These are phyloP conservation scores for Sander lucioperca DNA, from an alignment of 2,113 vertebrate genomes.

Conservation along the genomic window DNA sequence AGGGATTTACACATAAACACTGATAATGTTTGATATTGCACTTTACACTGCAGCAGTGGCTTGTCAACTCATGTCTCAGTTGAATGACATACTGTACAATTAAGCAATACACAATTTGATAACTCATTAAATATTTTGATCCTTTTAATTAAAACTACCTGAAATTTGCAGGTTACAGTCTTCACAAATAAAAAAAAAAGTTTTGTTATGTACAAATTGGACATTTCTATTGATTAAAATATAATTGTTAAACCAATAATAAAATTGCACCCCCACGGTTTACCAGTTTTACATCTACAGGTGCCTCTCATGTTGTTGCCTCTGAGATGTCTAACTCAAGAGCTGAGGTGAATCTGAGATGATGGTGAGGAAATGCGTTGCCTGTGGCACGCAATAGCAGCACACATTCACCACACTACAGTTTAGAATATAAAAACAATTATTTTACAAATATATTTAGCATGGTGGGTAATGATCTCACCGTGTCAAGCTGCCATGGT, in stretches of 20 bases:
- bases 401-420: slow-evolving; percentile 12
- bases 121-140: neutral
- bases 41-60: neutral
- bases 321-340: slow-evolving; percentile 27
- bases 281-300: neutral
- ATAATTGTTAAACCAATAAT: neutral
- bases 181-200: neutral
- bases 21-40: neutral
- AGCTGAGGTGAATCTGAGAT: slow-evolving; percentile 38
- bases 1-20: neutral
- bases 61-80: no score
- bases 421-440: slow-evolving; percentile 17
- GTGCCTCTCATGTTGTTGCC: slow-evolving; percentile 1
- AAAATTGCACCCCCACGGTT: neutral
- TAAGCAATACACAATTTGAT: neutral
- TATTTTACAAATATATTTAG: slow-evolving; percentile 45
- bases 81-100: neutral
- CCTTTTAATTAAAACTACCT: neutral
- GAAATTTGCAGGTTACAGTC: neutral
- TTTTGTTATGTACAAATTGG: neutral
- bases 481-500: slow-evolving; percentile 19
- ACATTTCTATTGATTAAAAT: neutral
- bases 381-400: slow-evolving; percentile 16
- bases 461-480: slow-evolving; percentile 26
- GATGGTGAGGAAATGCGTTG: slow-evolving; percentile 26